These are phyloP conservation scores for Salvelinus fontinalis DNA, from an alignment of 2,113 vertebrate genomes.

Conservation along the genomic window DNA sequence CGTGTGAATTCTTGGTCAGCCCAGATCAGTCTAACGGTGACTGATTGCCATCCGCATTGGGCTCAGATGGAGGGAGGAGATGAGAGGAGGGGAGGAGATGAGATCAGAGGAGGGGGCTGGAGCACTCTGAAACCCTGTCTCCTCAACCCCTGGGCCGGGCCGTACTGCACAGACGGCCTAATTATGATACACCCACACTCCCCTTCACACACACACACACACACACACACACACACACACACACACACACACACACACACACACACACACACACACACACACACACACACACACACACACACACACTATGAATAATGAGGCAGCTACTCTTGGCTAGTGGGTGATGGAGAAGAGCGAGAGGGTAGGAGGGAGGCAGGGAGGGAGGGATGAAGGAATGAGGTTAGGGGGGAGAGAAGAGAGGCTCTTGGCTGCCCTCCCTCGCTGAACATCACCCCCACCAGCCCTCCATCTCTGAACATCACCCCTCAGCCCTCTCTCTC, in stretches of 20 bases:
- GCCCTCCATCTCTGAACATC: background rate
- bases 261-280: constrained; percentile 13
- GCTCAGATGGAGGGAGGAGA: constrained; percentile 8
- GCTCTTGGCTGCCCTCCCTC: background rate
- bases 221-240: constrained; percentile 6
- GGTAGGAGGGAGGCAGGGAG: background rate
- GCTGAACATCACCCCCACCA: background rate
- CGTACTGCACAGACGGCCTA: constrained; percentile 10
- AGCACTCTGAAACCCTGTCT: background rate
- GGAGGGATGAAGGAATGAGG: background rate
- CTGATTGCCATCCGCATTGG: constrained; percentile 57
- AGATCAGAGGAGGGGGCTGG: background rate
- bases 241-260: constrained; percentile 11
- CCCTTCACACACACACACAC: constrained; percentile 16
- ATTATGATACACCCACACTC: constrained; percentile 28
- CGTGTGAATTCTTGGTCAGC: constrained; percentile 69
- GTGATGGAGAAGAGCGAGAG: background rate
- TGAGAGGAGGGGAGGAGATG: background rate
- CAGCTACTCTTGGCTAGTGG: background rate
- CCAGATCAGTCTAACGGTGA: constrained; percentile 60
- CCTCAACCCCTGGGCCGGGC: constrained; percentile 10
- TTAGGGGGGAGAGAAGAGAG: background rate
- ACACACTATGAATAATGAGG: constrained; percentile 26
- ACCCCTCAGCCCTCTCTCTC: too few relatives aligned
- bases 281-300: constrained; percentile 6